phyloP scores from a whole-genome alignment of 92 coral and sea anemone species.

The Muricea muricata region DNA sequence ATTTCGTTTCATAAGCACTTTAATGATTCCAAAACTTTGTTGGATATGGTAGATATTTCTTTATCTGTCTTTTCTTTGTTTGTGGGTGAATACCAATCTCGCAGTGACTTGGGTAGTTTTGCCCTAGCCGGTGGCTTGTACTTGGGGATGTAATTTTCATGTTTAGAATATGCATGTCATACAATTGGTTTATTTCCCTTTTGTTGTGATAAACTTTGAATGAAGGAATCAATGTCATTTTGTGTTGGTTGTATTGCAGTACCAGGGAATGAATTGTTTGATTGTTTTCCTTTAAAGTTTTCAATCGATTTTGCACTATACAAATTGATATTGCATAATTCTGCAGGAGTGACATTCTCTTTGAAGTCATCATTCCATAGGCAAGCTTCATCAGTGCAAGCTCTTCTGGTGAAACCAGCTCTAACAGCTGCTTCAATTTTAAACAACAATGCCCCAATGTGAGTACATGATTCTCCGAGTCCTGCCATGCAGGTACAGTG shows the following conservation, averaged over 20 bases:
- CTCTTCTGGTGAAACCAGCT: not conserved
- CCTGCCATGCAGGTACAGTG: constrained; percentile 63
- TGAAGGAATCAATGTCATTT: not conserved
- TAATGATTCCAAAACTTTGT: not conserved
- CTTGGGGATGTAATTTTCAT: not conserved
- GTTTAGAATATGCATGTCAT: not conserved
- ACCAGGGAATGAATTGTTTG: not conserved
- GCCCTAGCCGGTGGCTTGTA: not conserved
- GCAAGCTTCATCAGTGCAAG: not conserved
- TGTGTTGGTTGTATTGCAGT: not conserved
- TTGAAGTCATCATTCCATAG: not conserved
- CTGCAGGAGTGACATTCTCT: not conserved
- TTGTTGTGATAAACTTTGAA: not conserved
- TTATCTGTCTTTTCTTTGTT: not conserved
- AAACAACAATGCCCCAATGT: not conserved
- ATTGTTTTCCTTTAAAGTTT: not conserved
- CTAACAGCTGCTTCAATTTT: not conserved
- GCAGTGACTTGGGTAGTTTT: not conserved
- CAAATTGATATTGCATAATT: not conserved
- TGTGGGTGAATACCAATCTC: not conserved
- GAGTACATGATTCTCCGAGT: constrained; percentile 20
- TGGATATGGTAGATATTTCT: not conserved
- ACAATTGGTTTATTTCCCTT: not conserved
- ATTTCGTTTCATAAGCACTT: too few species aligned
- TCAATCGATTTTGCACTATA: not conserved